Base-by-base conservation (phyloP, 1,140 invertebrate genomes). In the Littorina saxatilis region DNA sequence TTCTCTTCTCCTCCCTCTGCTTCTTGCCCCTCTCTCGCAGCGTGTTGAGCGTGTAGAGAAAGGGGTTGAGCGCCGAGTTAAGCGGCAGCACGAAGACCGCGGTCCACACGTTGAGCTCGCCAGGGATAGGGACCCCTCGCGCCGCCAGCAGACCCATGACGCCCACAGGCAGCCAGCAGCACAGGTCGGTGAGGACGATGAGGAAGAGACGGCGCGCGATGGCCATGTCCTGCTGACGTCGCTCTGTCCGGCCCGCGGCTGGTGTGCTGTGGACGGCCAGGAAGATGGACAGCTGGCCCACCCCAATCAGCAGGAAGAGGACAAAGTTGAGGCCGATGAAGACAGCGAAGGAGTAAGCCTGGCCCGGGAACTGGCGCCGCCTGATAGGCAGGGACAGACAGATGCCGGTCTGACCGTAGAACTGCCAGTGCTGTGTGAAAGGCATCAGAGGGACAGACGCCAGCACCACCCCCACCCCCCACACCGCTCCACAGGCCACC, bases 121-220 rank as follows among this genome's bases (percentile, higher is more conserved):
- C 76, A n/a, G 80, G 55, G n/a, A 84, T 81, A 17, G 63, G 50
- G 23, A 29, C 35, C 9, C 77, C 82, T 40, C 13, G 50, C 35
- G 83, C 32, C 20, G 79, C 43, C 47, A 79, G 55, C 35, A 83
- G 79, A 87, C 87, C 87, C 81, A 86, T 88, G 17, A 85, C 29
- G 39, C 85, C 81, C 58, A 88, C 76, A 11, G 85, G 85, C 74
- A 86, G 86, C 86, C 83, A 85, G 70, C 86, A 87, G 74, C n/a
- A 74, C 11, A n/a, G n/a, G n/a, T n/a, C n/a, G n/a, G n/a, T n/a
- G n/a, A n/a, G n/a, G n/a, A n/a, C n/a, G n/a, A n/a, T n/a, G n/a
- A n/a, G n/a, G n/a, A n/a, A n/a, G n/a, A n/a, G n/a, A n/a, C n/a
- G n/a, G n/a, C n/a, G n/a, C n/a, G n/a, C n/a, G n/a, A n/a, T n/a